Evolutionary conservation across 30 jellyfish, hydroid and myxozoan species (phyloP), one percentile per base, ranked within the genome.

Genomic region (Aurelia coerulea): DNA sequence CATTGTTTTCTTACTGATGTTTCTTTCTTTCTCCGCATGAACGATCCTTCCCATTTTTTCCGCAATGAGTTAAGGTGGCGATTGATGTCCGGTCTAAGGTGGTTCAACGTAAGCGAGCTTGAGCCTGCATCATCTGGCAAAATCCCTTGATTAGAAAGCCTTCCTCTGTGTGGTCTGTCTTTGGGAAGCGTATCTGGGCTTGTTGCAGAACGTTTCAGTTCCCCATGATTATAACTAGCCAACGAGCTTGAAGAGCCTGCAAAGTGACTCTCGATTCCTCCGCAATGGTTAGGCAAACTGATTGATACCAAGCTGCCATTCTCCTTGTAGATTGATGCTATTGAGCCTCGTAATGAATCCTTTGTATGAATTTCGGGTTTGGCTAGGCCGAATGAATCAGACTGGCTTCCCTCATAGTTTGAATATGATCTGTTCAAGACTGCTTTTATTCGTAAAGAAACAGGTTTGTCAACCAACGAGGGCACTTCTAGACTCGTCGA

Each of bases 51-150:
- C 46, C 71, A 58, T 51, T 67, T 60, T 50, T 75, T 76, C 9
- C 94, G 49, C 14, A 85, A 15, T 23, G 88, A 72, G 65, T 46
- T 73, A 63, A 73, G 58, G 18, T 85, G 94, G 77, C 68, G 65
- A 37, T 17, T 16, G 0, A 85, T 15, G 52, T 63, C 54, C n/a
- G 88, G 88, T 50, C 42, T 73, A n/a, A 73, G 15, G 0, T 51
- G 16, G 8, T 42, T 52, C 53, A 73, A 32, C 13, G 71, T 11
- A 16, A 19, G 42, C 58, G 62, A 16, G 11, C 59, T 18, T 46
- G 56, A 46, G 17, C 63, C 10, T 3, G 64, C 42, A 35, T 39
- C 34, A 31, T 39, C 65, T 0, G 65, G 82, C 35, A 31, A 12
- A 19, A 31, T 46, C 15, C 56, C 56, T 46, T 2, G 11, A 46